Evolutionary conservation across 2,113 vertebrate genomes (phyloP).

Genomic region (Morone saxatilis): DNA sequence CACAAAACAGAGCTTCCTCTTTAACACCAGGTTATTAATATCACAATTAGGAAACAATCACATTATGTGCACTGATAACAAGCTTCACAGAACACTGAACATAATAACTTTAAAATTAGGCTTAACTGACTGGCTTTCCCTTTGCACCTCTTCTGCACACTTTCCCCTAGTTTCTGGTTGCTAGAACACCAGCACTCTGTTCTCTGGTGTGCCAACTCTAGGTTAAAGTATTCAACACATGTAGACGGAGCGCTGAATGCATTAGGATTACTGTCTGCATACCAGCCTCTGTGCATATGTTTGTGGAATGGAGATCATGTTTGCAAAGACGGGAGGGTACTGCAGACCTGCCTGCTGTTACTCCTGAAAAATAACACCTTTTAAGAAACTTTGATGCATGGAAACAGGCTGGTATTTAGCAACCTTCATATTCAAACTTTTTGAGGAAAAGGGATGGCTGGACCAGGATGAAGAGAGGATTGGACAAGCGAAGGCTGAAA

Average conservation of each 20-base stretch:
- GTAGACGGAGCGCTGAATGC: conserved; percentile 6
- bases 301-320: conserved; percentile 41
- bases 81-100: background rate
- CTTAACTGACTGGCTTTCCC: background rate
- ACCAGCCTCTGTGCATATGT: conserved; percentile 41
- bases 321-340: conserved; percentile 23
- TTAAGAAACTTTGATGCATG: background rate
- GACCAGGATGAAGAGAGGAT: background rate
- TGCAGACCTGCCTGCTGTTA: conserved; percentile 13
- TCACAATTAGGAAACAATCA: background rate
- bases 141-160: background rate
- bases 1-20: conserved; percentile 15
- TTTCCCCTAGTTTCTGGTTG: conserved; percentile 19
- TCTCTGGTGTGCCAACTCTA: conserved; percentile 22
- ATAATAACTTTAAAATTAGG: background rate
- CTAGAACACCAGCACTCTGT: conserved; percentile 2
- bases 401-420: background rate
- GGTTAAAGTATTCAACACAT: conserved; percentile 32
- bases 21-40: background rate
- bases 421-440: background rate
- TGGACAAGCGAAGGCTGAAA: background rate
- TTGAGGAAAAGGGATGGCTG: background rate
- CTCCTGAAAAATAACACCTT: conserved; percentile 13
- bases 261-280: conserved; percentile 60
- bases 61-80: background rate